These are phyloP conservation scores for Psephotus haematonotus DNA, from an alignment of 2,113 vertebrate species.

Conservation along the genomic window DNA sequence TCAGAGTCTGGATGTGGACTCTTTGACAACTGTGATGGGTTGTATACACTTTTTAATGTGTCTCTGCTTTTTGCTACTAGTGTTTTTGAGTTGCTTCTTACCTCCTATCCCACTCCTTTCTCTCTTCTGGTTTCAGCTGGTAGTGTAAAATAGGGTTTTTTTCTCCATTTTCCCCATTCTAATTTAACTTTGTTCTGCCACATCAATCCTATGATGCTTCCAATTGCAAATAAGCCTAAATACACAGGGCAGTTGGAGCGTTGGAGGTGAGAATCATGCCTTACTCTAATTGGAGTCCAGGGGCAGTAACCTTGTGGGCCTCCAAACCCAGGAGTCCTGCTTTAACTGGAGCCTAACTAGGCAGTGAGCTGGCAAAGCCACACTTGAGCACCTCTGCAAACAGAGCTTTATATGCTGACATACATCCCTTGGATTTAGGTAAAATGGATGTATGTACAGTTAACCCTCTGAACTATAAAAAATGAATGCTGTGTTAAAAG, in stretches of 20 bases:
- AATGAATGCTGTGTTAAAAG: not conserved
- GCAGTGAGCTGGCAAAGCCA: not conserved
- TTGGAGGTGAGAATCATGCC: not conserved
- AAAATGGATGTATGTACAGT: not conserved
- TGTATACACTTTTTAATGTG: not conserved
- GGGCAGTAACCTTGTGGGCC: no score
- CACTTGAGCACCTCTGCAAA: not conserved
- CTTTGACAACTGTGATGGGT: not conserved
- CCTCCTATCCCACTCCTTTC: not conserved
- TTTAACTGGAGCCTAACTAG: not conserved
- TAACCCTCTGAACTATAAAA: not conserved
- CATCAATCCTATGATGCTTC: not conserved
- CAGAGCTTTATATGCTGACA: not conserved
- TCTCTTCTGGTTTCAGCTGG: not conserved
- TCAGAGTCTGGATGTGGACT: not conserved
- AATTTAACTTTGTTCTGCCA: not conserved
- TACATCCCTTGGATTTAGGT: not conserved
- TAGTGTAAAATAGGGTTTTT: not conserved
- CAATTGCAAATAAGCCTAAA: not conserved
- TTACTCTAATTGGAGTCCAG: not conserved
- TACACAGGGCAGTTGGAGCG: fast-evolving
- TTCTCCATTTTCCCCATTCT: not conserved
- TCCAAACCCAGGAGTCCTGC: not conserved
- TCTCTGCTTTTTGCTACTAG: not conserved
- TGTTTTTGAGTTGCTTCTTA: not conserved